Percentiles rank a stretch among this genome's conserved stretches.
Conservation (phyloP, 2,797 vertebrate genomes). For the Sebastes taczanowskii region DNA sequence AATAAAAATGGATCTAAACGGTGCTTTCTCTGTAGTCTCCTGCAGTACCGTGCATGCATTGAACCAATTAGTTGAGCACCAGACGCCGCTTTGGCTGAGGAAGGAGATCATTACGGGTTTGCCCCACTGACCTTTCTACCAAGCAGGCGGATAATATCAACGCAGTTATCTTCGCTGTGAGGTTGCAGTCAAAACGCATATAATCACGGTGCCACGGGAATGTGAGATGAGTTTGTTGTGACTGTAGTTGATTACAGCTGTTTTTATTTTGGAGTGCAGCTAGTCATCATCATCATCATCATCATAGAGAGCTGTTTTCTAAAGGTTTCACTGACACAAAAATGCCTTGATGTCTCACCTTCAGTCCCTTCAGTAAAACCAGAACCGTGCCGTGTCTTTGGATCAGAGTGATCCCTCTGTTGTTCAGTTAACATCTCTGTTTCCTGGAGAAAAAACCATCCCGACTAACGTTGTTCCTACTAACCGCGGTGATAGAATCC, state of each 20-base stretch:
- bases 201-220: neutral
- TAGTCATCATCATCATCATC: neutral
- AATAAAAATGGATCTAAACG: neutral
- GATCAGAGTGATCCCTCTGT: neutral
- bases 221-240: neutral
- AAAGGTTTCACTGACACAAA: neutral
- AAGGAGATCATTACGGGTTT: conserved; percentile 2
- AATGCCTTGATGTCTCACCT: neutral
- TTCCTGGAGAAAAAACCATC: neutral
- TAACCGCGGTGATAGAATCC: neutral
- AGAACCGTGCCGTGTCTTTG: neutral
- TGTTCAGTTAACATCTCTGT: neutral
- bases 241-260: neutral
- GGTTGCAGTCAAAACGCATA: neutral
- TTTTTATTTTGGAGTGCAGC: neutral
- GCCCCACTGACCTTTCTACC: neutral
- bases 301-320: neutral
- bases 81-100: neutral
- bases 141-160: neutral
- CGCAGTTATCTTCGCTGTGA: neutral
- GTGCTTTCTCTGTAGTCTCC: neutral
- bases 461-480: neutral
- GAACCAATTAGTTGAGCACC: conserved; percentile 32
- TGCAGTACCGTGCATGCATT: neutral
- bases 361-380: neutral